phyloP scores from a whole-genome alignment of 2,113 vertebrate species.

The Anarhynchus alexandrinus region DNA sequence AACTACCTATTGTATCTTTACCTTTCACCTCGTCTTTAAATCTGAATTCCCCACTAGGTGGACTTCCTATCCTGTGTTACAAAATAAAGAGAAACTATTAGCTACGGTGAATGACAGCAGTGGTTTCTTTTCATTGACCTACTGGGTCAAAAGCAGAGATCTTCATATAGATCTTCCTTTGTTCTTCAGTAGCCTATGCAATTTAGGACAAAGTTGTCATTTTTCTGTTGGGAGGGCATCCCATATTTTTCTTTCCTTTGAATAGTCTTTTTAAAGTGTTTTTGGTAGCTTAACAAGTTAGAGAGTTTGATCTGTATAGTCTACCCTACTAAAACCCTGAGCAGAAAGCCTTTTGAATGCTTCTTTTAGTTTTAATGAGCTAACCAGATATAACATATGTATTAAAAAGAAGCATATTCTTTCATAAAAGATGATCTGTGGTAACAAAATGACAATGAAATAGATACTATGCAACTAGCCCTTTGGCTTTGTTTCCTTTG shows the following conservation, averaged over 20 bases:
- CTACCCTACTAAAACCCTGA: not conserved
- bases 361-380: not conserved
- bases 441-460: not conserved
- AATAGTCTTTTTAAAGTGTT: not conserved
- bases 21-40: not conserved
- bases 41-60: not conserved
- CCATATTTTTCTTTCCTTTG: not conserved
- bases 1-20: not conserved
- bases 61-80: not conserved
- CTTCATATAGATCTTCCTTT: not conserved
- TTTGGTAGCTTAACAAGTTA: not conserved
- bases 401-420: not conserved
- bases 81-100: not conserved
- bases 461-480: not conserved
- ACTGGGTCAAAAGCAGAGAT: not conserved
- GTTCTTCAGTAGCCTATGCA: not conserved
- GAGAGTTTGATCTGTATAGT: not conserved
- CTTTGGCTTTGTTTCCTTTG: not conserved
- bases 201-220: not conserved
- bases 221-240: not conserved
- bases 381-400: not conserved
- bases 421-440: not conserved
- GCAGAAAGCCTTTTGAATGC: not conserved
- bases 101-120: not conserved
- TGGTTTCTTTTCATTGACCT: not conserved